Evolutionary conservation across 1,140 invertebrate species (phyloP), one percentile per base, ranked within the genome.

Genomic region (Lepeophtheirus salmonis): DNA sequence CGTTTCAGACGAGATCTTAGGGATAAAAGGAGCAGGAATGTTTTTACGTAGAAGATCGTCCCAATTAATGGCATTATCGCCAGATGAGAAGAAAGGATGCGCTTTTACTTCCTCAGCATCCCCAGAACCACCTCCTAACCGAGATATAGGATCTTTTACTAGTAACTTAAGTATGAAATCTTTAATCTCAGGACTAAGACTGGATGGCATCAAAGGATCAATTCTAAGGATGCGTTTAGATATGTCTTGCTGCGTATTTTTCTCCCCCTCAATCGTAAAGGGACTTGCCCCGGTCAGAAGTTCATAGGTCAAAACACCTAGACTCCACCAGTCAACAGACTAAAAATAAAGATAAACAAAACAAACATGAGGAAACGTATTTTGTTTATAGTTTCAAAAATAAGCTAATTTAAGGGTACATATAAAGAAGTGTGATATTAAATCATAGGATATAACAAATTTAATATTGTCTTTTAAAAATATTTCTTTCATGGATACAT

Each of bases 301-400:
- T 74, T 97, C 92, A 75, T 92, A 97, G 0, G 87, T 89, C 14
- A 97, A 73, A 0, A 97, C 90, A n/a, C 91, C 91, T 0, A 97
- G 82, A 55, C 88, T 90, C 90, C 90, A 96, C 90, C 91, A 97
- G 73, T 96, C 91, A 1, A 94, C 90, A 63, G 87, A 85, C 86
- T 89, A 74, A 13, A 76, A 74, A 54, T 6, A 41, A 41, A 41
- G 30, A n/a, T n/a, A 41, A 41, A 41, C 6, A 41, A n/a, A 41
- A 41, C 6, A 41, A 6, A 10, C n/a, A 10, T 10, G 30, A 10
- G n/a, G n/a, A n/a, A 10, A 41, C 30, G n/a, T 10, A 10, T n/a
- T 41, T 41, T 41, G n/a, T 41, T 41, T 41, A 41, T 41, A n/a
- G 30, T 41, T 41, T 41, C n/a, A 41, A 10, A 10, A 41, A 41